Evolutionary conservation across 2,888 invertebrate species (phyloP).

Genomic region (Callinectes sapidus): DNA sequence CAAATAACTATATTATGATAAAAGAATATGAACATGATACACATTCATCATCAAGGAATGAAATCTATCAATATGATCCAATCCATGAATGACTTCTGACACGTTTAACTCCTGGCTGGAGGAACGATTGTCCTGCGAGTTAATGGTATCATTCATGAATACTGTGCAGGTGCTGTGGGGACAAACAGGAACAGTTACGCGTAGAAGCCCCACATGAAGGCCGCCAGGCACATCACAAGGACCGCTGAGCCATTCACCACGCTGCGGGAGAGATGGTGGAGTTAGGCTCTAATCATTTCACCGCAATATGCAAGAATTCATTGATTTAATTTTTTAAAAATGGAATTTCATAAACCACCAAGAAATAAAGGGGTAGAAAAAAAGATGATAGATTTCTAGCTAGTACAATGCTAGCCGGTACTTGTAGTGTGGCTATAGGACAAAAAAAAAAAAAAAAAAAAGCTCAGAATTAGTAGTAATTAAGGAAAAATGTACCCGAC

Average conservation of each 20-base stretch:
- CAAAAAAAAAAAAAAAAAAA: not conserved
- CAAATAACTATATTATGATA: not conserved
- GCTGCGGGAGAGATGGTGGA: slow-evolving; percentile 37
- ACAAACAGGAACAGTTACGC: slow-evolving; percentile 34
- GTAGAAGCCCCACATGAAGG: slow-evolving; percentile 65
- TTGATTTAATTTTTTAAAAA: too few relatives aligned
- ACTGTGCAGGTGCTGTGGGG: not conserved
- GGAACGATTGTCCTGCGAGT: not conserved
- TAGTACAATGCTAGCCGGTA: not conserved
- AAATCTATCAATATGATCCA: not conserved
- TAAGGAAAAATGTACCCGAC: too few relatives aligned
- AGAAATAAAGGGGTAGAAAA: too few relatives aligned
- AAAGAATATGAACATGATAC: not conserved
- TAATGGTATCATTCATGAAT: not conserved
- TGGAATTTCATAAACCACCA: too few relatives aligned
- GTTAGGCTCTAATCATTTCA: not conserved
- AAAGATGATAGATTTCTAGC: too few relatives aligned
- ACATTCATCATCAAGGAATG: not conserved
- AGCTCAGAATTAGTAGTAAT: not conserved
- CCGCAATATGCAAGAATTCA: not conserved
- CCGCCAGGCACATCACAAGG: slow-evolving; percentile 48
- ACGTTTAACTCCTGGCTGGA: not conserved
- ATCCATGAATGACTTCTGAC: not conserved
- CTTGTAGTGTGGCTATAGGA: not conserved
- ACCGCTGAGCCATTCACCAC: slow-evolving; percentile 57